Percentiles rank a stretch among this genome's conserved stretches.
Conservation (phyloP, 2,113 vertebrate species). For the Mastomys coucha region DNA sequence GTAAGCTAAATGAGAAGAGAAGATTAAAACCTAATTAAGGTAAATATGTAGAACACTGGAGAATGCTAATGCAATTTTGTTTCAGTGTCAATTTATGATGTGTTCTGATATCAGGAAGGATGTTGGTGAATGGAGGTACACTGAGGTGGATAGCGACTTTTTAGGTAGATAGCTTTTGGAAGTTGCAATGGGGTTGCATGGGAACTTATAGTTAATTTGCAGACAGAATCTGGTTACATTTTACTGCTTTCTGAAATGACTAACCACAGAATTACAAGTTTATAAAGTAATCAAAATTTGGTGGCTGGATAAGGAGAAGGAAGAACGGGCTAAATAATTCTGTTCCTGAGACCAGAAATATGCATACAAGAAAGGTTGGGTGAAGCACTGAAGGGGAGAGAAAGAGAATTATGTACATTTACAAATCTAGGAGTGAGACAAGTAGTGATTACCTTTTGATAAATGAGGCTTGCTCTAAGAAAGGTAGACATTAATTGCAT, state of each 20-base stretch:
- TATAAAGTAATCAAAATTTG: neutral
- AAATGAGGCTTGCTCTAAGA: neutral
- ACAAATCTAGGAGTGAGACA: neutral
- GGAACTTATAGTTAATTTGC: too few relatives aligned
- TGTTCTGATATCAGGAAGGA: neutral
- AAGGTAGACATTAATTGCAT: neutral
- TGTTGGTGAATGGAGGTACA: neutral
- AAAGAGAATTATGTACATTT: neutral
- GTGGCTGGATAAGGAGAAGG: neutral
- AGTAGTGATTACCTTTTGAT: neutral
- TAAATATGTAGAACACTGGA: neutral
- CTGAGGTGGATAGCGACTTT: accelerated
- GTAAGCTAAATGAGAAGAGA: neutral
- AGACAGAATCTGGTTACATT: neutral
- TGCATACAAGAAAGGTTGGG: neutral
- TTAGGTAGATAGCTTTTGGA: neutral
- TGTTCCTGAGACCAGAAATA: neutral
- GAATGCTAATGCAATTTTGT: neutral
- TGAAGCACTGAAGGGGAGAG: neutral
- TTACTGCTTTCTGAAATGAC: neutral
- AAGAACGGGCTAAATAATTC: neutral
- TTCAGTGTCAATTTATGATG: neutral
- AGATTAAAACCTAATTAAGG: neutral
- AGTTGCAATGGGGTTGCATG: accelerated
- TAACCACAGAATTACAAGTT: neutral